Evolutionary conservation across 1,140 invertebrate species (phyloP).

Genomic region (Drosophila oshimai): DNA sequence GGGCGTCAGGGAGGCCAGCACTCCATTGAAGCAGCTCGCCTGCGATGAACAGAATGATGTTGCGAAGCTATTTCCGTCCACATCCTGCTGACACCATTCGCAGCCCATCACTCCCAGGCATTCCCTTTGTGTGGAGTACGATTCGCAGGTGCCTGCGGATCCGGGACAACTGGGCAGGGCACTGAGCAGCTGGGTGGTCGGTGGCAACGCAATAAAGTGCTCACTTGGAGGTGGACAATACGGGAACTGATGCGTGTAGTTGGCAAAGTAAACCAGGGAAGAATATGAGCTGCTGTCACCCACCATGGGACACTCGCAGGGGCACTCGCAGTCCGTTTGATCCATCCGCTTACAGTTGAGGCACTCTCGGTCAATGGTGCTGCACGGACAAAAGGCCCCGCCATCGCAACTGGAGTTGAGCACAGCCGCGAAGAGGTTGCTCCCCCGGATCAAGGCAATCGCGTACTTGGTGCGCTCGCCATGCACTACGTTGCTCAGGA

Average conservation of each 20-base stretch:
- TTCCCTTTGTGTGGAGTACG: conserved; percentile 87
- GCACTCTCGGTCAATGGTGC: conserved; percentile 93
- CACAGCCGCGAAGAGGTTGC: conserved; percentile 94
- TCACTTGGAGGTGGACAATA: conserved; percentile 77
- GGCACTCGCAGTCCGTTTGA: conserved; percentile 96
- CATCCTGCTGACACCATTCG: conserved; percentile 94
- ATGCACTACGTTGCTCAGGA: conserved; percentile 92
- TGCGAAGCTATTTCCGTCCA: conserved; percentile 88
- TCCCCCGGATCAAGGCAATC: conserved; percentile 90
- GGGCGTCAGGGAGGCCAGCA: conserved; percentile 90
- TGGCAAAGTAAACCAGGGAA: conserved; percentile 52
- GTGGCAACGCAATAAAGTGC: conserved; percentile 68
- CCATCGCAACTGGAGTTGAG: conserved; percentile 91
- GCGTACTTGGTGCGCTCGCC: conserved; percentile 96
- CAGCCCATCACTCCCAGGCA: conserved; percentile 94
- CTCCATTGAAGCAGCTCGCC: conserved; percentile 92
- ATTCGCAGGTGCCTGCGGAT: conserved; percentile 88
- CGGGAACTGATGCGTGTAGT: conserved; percentile 71
- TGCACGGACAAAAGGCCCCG: conserved; percentile 95
- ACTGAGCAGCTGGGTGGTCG: conserved; percentile 43
- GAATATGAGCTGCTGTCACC: conserved; percentile 34
- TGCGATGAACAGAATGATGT: conserved; percentile 91
- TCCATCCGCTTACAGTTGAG: conserved; percentile 97
- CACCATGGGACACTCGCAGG: conserved; percentile 94
- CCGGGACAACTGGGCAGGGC: conserved; percentile 84